Base-by-base conservation (phyloP, 2,113 vertebrate genomes). In the Phodopus roborovskii region DNA sequence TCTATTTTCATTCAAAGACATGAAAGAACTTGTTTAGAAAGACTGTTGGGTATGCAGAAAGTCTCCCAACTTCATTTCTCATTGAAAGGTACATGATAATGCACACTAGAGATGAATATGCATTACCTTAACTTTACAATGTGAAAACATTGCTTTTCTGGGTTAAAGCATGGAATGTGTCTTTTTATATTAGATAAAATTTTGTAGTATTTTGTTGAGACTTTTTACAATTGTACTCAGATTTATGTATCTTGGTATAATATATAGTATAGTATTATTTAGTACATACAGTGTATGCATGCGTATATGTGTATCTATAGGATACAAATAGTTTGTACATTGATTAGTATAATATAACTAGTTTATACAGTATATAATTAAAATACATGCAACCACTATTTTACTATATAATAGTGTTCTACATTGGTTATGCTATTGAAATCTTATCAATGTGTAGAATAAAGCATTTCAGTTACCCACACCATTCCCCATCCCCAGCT, bases 201-300 rank as follows among this genome's bases (percentile, higher is more conserved):
- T 70, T 71, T 93, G n/a, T 71, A 93, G 39, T 70, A 66, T 42
- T 93, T 92, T 50, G n/a, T 85, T 85, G 83, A 92, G n/a, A 56
- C 22, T 87, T 93, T 79, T 70, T 58, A 53, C 8, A 87, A 56
- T 48, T 70, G 30, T 78, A 85, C 33, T 85, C 60, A 73, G 33
- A 87, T 79, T 70, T 78, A 28, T 36, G 83, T 87, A 19, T 26
- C 83, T 66, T 36, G 7, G 13, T 77, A 66, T 77, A 53, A 10
- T 62, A 73, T 70, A 33, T 71, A 70, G 42, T 33, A 64, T 39
- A 53, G 13, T 10, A 86, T 85, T 68, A 93, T 77, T 8, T 92
- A 77, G 60, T 78, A 93, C 42, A 45, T 93, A 42, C 39, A 92
- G 39, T 83, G 53, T 75, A 75, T 89, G 87, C 70, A 70, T 70